phyloP scores from a whole-genome alignment of 2,113 vertebrate species.

The Nycticryphes semicollaris region DNA sequence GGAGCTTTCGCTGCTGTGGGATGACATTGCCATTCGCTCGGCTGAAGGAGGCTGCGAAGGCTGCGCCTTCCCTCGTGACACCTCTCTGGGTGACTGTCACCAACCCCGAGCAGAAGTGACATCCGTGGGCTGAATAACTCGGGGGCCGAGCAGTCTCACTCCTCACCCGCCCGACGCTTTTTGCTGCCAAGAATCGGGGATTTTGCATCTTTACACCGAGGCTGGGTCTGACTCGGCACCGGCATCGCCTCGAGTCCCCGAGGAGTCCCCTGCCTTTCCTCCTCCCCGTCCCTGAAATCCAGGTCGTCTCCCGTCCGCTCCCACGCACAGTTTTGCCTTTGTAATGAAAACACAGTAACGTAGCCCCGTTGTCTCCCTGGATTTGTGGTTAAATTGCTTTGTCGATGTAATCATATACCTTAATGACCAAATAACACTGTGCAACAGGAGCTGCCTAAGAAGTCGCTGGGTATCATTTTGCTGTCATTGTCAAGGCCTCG shows the following conservation, averaged over 20 bases:
- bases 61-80: not conserved
- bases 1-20: not conserved
- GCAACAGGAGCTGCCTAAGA: slow-evolving; percentile 5
- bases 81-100: not conserved
- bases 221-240: not conserved
- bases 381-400: slow-evolving; percentile 50
- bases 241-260: not conserved
- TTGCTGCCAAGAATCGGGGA: not conserved
- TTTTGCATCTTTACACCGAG: accelerated
- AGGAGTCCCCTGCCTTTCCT: not conserved
- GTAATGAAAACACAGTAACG: not conserved
- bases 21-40: accelerated
- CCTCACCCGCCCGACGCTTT: accelerated
- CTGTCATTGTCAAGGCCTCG: slow-evolving; percentile 18
- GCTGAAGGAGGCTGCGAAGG: not conserved
- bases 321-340: accelerated
- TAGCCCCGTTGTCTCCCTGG: not conserved
- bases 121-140: not conserved
- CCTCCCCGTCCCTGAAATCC: accelerated
- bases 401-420: slow-evolving; percentile 41
- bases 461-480: not conserved
- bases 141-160: not conserved
- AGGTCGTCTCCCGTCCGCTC: not conserved
- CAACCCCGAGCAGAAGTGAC: not conserved
- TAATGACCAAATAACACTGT: not conserved